Percentiles rank a stretch among this genome's conserved stretches.
phyloP scores from a whole-genome alignment of 2,797 vertebrate genomes.

The Linurgus olivaceus region DNA sequence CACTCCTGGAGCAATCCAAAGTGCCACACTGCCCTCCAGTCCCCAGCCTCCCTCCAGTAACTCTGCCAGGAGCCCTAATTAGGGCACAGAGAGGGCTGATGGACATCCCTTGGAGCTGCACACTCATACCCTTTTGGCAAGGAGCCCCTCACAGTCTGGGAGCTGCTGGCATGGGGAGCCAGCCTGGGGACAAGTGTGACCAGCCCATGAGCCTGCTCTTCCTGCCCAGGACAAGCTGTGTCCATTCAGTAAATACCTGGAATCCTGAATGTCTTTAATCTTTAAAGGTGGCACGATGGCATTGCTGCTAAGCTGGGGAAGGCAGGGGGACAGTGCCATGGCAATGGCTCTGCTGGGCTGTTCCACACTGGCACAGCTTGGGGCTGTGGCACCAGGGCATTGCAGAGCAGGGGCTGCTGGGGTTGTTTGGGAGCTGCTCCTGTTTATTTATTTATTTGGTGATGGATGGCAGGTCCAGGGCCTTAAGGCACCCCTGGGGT shows the following conservation, averaged over 20 bases:
- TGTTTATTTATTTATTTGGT: rapidly evolving
- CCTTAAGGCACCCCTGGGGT: neutral
- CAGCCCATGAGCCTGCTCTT: neutral
- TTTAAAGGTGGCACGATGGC: neutral
- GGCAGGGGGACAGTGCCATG: neutral
- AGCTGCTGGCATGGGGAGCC: neutral
- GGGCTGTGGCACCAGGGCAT: neutral
- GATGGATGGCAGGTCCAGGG: neutral
- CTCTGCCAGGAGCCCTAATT: neutral
- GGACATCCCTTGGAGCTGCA: neutral
- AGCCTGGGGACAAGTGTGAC: neutral
- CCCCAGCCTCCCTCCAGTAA: too few relatives aligned
- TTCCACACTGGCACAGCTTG: neutral
- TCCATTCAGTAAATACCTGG: neutral
- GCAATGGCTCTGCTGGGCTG: rapidly evolving
- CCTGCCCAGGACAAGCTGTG: neutral
- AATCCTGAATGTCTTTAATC: neutral
- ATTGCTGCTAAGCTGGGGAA: neutral
- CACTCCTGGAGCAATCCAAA: neutral
- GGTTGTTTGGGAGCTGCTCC: neutral
- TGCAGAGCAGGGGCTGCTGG: neutral
- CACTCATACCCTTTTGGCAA: neutral
- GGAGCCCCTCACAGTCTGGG: neutral
- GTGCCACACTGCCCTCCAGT: neutral
- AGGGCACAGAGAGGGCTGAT: neutral